A percentile compares a stretch with the other conserved stretches of the same genome.
Conservation (phyloP, 2,113 vertebrate genomes). For the rabbit (Oryctolagus cuniculus) region DNA sequence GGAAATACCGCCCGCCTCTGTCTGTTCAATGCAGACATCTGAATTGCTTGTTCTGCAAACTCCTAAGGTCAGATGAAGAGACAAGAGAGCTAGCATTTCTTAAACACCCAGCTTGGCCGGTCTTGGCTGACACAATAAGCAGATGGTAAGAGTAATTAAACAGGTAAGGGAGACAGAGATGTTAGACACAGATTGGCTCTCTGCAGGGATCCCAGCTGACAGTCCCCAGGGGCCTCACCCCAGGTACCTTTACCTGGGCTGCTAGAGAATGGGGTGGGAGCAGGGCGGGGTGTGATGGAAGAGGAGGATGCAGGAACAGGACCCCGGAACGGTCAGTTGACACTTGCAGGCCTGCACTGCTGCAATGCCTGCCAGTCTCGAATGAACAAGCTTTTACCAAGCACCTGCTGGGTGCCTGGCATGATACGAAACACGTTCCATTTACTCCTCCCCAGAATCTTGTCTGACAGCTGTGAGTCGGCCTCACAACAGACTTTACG, state of each 20-base stretch:
- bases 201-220: neutral
- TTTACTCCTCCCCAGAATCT: neutral
- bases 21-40: neutral
- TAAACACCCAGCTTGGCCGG: neutral
- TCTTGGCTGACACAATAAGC: neutral
- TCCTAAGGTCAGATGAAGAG: neutral
- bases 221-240: no score
- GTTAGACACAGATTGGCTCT: neutral
- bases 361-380: neutral
- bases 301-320: neutral
- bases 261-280: neutral
- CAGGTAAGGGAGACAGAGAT: neutral
- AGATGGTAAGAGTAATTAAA: neutral
- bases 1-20: neutral
- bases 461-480: neutral
- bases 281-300: neutral
- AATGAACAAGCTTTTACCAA: neutral
- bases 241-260: neutral
- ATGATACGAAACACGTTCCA: neutral
- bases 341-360: neutral
- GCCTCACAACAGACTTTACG: neutral
- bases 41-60: neutral
- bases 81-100: neutral
- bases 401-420: neutral
- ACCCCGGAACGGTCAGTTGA: neutral